Conservation (phyloP, 2,113 vertebrate genomes). For the Amphiprion percula region DNA sequence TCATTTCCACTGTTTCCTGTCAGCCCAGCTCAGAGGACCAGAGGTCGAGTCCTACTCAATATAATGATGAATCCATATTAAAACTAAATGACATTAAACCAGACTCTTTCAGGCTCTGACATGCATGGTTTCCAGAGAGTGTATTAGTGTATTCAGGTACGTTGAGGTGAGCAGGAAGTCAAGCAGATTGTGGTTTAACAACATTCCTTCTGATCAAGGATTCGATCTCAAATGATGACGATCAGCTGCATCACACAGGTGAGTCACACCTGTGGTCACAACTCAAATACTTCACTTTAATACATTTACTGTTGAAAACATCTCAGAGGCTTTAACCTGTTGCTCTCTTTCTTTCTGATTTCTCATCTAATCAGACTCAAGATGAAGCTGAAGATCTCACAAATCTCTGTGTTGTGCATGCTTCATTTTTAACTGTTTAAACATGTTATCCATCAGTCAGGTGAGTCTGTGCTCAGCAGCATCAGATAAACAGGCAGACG, state of each 20-base stretch:
- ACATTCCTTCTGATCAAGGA: conserved; percentile 18
- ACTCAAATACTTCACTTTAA: too few species aligned
- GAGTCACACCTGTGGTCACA: conserved; percentile 14
- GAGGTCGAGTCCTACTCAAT: too few species aligned
- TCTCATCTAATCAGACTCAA: background rate
- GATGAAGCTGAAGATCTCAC: too few species aligned
- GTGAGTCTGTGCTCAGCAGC: background rate
- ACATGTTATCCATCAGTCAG: too few species aligned
- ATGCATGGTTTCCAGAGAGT: too few species aligned
- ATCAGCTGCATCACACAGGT: conserved; percentile 16
- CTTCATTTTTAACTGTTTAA: background rate
- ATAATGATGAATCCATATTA: too few species aligned
- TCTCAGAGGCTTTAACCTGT: background rate
- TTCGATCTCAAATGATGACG: background rate
- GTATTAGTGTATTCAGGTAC: background rate
- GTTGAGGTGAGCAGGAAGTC: background rate
- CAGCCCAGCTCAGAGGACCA: too few species aligned
- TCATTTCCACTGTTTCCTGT: too few species aligned
- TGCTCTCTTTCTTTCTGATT: background rate
- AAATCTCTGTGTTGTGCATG: too few species aligned
- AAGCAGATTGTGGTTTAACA: background rate
- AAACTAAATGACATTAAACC: too few species aligned
- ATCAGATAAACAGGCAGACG: background rate
- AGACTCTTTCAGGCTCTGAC: too few species aligned
- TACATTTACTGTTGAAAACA: too few species aligned